Percentiles rank a stretch among this genome's conserved stretches.
These are phyloP conservation scores for Drosophila subobscura DNA, from an alignment of 1,140 invertebrate genomes.

Conservation along the genomic window DNA sequence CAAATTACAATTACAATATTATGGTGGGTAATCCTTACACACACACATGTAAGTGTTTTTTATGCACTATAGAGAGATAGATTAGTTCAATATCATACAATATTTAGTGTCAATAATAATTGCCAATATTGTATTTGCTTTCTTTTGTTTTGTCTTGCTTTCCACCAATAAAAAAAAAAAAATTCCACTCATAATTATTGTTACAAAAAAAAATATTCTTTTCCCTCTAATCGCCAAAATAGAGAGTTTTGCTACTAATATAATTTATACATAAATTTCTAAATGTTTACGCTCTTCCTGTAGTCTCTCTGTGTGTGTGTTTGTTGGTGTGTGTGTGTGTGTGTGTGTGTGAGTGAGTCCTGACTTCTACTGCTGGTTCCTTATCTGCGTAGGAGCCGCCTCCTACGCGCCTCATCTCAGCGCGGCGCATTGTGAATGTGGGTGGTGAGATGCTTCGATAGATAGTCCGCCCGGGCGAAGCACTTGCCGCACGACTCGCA, in stretches of 20 bases:
- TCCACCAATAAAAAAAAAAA: slow-evolving; percentile 35
- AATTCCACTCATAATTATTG: not conserved
- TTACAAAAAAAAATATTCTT: slow-evolving; percentile 3
- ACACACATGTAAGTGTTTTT: no score
- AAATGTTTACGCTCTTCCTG: slow-evolving; percentile 46
- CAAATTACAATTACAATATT: no score
- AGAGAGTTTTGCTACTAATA: slow-evolving; percentile 50
- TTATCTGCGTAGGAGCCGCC: slow-evolving; percentile 84
- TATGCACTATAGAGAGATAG: no score
- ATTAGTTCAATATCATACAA: no score
- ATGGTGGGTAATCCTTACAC: no score
- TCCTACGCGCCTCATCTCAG: slow-evolving; percentile 84
- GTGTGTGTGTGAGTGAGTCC: slow-evolving; percentile 22
- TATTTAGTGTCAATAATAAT: slow-evolving; percentile 52
- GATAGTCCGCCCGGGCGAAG: slow-evolving; percentile 94
- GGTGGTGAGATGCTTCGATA: slow-evolving; percentile 95
- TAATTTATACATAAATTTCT: slow-evolving; percentile 63
- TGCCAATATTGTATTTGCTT: slow-evolving; percentile 28
- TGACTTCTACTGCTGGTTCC: slow-evolving; percentile 29
- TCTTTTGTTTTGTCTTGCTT: slow-evolving; percentile 31
- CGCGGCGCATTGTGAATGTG: slow-evolving; percentile 90
- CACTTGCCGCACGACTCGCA: slow-evolving; percentile 96
- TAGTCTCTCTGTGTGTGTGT: slow-evolving; percentile 60
- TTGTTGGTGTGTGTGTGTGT: slow-evolving; percentile 16
- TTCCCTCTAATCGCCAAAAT: slow-evolving; percentile 32